These are phyloP conservation scores for Chrysolina oricalcia DNA, from an alignment of 2,888 invertebrate genomes.

Conservation along the genomic window DNA sequence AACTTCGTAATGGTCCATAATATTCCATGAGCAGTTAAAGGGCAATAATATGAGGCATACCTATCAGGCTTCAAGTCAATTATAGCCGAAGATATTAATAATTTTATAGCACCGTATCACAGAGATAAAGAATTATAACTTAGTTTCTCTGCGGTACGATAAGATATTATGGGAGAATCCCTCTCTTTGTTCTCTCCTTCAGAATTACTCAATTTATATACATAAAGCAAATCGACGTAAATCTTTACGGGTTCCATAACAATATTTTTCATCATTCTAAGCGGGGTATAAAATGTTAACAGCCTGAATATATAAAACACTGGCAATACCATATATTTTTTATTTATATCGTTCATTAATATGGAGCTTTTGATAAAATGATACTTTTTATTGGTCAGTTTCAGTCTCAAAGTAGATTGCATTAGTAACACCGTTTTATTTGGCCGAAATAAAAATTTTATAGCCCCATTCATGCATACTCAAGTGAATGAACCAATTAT, in stretches of 20 bases:
- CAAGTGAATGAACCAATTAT: slow-evolving; percentile 45
- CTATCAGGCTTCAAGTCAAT: slow-evolving; percentile 69
- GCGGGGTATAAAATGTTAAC: slow-evolving; percentile 63
- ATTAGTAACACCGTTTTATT: slow-evolving; percentile 65
- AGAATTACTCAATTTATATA: slow-evolving; percentile 59
- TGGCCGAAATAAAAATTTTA: slow-evolving; percentile 65
- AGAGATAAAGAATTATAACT: slow-evolving; percentile 70
- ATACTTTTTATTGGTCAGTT: slow-evolving; percentile 60
- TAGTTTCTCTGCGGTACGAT: slow-evolving; percentile 58
- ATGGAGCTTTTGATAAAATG: slow-evolving; percentile 66
- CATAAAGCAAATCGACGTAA: slow-evolving; percentile 62
- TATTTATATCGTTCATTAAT: slow-evolving; percentile 67
- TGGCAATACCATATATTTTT: slow-evolving; percentile 62
- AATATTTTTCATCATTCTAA: slow-evolving; percentile 62
- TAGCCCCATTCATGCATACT: slow-evolving; percentile 61
- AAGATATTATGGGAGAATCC: slow-evolving; percentile 51
- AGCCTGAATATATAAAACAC: slow-evolving; percentile 63
- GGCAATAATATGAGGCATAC: slow-evolving; percentile 68
- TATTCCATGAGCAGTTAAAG: slow-evolving; percentile 62
- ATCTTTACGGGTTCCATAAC: slow-evolving; percentile 63
- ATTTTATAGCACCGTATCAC: slow-evolving; percentile 68
- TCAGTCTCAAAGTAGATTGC: slow-evolving; percentile 65
- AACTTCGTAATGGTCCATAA: slow-evolving; percentile 55
- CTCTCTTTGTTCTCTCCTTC: slow-evolving; percentile 51
- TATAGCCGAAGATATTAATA: slow-evolving; percentile 70